These are phyloP conservation scores for Lota lota DNA, from an alignment of 2,113 vertebrate genomes.

Conservation along the genomic window DNA sequence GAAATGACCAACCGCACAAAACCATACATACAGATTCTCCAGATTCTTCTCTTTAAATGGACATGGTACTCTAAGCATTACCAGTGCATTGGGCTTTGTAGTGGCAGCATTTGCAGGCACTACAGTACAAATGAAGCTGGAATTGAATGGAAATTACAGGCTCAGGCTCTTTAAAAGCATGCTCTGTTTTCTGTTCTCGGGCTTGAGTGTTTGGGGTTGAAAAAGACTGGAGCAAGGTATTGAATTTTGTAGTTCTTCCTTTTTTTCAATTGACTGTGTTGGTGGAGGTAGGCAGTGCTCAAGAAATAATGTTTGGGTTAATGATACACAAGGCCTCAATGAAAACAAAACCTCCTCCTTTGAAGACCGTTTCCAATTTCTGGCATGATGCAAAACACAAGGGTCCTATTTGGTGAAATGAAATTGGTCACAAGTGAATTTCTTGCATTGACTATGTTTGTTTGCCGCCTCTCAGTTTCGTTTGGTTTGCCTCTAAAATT, in stretches of 20 bases:
- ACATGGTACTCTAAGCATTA: constrained; percentile 47
- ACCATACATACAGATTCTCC: no score
- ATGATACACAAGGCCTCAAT: constrained; percentile 57
- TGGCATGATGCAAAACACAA: constrained; percentile 27
- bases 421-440: constrained; percentile 7
- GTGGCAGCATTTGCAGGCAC: constrained; percentile 55
- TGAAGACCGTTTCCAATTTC: constrained; percentile 43
- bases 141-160: constrained; percentile 69
- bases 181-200: constrained; percentile 38
- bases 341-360: constrained; percentile 39
- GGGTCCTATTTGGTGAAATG: constrained; percentile 28
- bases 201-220: constrained; percentile 39
- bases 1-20: constrained; percentile 20
- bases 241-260: constrained; percentile 46
- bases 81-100: constrained; percentile 34
- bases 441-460: constrained; percentile 9
- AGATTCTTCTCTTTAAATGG: constrained; percentile 51
- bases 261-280: constrained; percentile 52
- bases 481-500: background rate
- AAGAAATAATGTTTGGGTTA: constrained; percentile 66
- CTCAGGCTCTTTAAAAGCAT: constrained; percentile 57
- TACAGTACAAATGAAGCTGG: constrained; percentile 65
- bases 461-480: constrained; percentile 4
- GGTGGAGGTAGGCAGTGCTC: constrained; percentile 54
- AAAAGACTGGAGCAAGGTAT: constrained; percentile 24